These are phyloP conservation scores for Meda fulgida DNA, from an alignment of 2,797 vertebrate species.

Conservation along the genomic window DNA sequence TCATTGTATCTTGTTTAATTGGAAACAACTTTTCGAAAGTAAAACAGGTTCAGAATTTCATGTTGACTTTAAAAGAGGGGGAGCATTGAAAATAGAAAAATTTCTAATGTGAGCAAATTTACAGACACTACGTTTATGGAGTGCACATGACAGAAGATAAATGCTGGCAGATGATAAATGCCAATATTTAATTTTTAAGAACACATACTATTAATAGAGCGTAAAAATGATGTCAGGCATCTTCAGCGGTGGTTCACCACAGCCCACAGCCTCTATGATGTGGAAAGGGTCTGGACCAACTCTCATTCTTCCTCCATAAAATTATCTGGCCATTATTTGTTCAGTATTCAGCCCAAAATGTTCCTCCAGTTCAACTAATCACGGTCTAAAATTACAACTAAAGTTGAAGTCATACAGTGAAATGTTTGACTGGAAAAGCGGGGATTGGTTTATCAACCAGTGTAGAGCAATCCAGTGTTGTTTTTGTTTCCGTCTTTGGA, in stretches of 20 bases:
- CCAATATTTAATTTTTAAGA: not conserved
- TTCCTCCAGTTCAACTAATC: slow-evolving; percentile 28
- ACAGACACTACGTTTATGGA: slow-evolving; percentile 11
- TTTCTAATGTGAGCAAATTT: slow-evolving; percentile 5
- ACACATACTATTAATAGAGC: slow-evolving; percentile 37
- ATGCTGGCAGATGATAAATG: not conserved
- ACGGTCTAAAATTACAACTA: slow-evolving; percentile 14
- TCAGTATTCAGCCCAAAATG: slow-evolving; percentile 28
- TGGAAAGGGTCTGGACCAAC: slow-evolving; percentile 18
- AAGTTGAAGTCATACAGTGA: slow-evolving; percentile 1
- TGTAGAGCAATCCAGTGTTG: slow-evolving; percentile 23
- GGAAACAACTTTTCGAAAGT: not conserved
- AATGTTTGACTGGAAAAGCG: not conserved
- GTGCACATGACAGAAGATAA: slow-evolving; percentile 4
- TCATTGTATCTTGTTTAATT: not conserved
- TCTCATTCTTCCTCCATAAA: slow-evolving; percentile 32
- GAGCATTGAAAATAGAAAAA: not conserved
- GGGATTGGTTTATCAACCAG: slow-evolving; percentile 7
- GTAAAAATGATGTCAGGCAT: slow-evolving; percentile 6
- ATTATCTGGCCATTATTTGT: slow-evolving; percentile 28
- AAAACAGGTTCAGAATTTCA: not conserved
- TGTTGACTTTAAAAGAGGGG: not conserved
- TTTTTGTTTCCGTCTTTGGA: slow-evolving; percentile 32
- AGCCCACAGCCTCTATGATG: slow-evolving; percentile 24
- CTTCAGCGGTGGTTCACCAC: slow-evolving; percentile 28